A percentile compares a stretch with the other conserved stretches of the same genome.
These are phyloP conservation scores for Neoniphon sammara DNA, from an alignment of 2,797 vertebrate genomes.

Conservation along the genomic window DNA sequence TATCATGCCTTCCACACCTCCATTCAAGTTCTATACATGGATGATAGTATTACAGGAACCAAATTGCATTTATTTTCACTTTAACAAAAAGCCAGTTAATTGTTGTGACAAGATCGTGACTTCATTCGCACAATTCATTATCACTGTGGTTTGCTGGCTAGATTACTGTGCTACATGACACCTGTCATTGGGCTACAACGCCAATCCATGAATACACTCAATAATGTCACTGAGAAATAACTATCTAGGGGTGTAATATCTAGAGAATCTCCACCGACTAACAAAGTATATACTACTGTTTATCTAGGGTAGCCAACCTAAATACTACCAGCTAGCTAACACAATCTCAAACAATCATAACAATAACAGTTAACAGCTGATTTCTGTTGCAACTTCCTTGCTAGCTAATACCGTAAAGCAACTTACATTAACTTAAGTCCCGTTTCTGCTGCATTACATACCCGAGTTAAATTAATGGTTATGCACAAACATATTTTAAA, in stretches of 20 bases:
- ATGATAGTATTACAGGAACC: neutral
- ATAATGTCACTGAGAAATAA: neutral
- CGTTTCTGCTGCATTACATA: too few relatives aligned
- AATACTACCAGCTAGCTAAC: neutral
- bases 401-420: neutral
- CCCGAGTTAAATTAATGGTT: too few relatives aligned
- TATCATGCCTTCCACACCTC: neutral
- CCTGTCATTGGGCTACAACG: neutral
- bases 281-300: neutral
- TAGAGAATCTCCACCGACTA: neutral
- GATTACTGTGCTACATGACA: neutral
- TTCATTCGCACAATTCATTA: neutral
- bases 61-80: neutral
- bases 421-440: too few relatives aligned
- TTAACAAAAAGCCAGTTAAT: too few relatives aligned
- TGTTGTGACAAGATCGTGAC: neutral
- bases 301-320: neutral
- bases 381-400: neutral
- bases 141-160: neutral
- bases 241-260: neutral
- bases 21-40: neutral
- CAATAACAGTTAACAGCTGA: neutral
- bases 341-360: neutral
- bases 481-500: too few relatives aligned
- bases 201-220: neutral